These are phyloP conservation scores for Macroramphosus scolopax DNA, from an alignment of 2,797 vertebrate genomes.

Conservation along the genomic window DNA sequence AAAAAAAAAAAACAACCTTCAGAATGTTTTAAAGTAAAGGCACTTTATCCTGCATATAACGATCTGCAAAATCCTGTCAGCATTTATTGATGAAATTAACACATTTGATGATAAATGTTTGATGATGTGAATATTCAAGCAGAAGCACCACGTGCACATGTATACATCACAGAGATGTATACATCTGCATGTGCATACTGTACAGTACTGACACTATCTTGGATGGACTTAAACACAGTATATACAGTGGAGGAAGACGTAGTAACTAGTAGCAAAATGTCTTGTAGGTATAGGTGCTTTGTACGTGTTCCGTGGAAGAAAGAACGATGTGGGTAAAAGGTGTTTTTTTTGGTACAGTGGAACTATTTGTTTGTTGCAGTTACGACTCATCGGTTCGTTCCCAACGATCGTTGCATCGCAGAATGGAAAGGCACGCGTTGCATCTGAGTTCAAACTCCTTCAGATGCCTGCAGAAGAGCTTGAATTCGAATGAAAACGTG, in stretches of 20 bases:
- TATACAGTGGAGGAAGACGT: constrained; percentile 59
- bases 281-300: constrained; percentile 73
- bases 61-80: constrained; percentile 79
- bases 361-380: constrained; percentile 41
- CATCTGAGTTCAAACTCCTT: constrained; percentile 16
- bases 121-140: constrained; percentile 65
- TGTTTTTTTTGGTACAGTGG: constrained; percentile 51
- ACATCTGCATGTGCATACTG: constrained; percentile 61
- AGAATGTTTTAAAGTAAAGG: constrained; percentile 80
- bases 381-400: constrained; percentile 25
- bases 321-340: constrained; percentile 47
- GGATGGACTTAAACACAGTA: constrained; percentile 54
- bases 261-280: constrained; percentile 69
- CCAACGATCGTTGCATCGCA: constrained; percentile 16
- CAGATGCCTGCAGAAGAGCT: constrained; percentile 18
- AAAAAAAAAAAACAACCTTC: constrained; percentile 66
- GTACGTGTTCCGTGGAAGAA: constrained; percentile 58
- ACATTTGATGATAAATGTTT: constrained; percentile 74
- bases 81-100: constrained; percentile 71
- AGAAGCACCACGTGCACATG: constrained; percentile 55
- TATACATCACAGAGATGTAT: constrained; percentile 64
- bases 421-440: constrained; percentile 18
- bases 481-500: too few relatives aligned
- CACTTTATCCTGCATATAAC: constrained; percentile 80
- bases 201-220: constrained; percentile 56